Conservation (phyloP, 1,140 invertebrate species). For the Plutomurus gul region DNA sequence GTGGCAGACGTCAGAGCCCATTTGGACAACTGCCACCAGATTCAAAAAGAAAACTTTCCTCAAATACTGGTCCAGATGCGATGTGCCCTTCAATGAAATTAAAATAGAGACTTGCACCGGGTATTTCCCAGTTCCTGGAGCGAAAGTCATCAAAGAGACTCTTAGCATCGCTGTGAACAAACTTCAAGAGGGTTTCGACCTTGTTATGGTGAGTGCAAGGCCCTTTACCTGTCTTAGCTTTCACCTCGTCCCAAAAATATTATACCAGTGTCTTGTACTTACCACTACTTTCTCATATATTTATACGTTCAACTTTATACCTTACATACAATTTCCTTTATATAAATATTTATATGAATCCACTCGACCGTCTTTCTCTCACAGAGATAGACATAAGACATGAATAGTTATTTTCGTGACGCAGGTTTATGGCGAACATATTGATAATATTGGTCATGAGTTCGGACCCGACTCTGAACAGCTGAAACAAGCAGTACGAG, state of each 20-base stretch:
- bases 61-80: constrained; percentile 60
- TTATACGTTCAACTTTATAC: too few species aligned
- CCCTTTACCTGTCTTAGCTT: background rate
- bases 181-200: constrained; percentile 44
- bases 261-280: too few species aligned
- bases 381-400: too few species aligned
- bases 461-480: constrained; percentile 56
- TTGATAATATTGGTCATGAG: constrained; percentile 56
- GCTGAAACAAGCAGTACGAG: constrained; percentile 54
- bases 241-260: background rate
- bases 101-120: constrained; percentile 55
- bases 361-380: too few species aligned
- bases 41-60: constrained; percentile 57
- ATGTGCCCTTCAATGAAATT: constrained; percentile 57
- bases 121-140: constrained; percentile 24
- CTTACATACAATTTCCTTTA: too few species aligned
- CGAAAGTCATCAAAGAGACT: constrained; percentile 22
- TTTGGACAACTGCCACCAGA: constrained; percentile 57
- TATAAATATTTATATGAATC: too few species aligned
- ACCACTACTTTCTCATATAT: too few species aligned
- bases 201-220: constrained; percentile 48
- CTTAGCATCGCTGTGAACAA: constrained; percentile 40
- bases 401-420: too few species aligned
- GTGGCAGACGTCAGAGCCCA: constrained; percentile 59
- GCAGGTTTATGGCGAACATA: constrained; percentile 55